Evolutionary conservation across 2,113 vertebrate species (phyloP).

Genomic region (Cromileptes altivelis): DNA sequence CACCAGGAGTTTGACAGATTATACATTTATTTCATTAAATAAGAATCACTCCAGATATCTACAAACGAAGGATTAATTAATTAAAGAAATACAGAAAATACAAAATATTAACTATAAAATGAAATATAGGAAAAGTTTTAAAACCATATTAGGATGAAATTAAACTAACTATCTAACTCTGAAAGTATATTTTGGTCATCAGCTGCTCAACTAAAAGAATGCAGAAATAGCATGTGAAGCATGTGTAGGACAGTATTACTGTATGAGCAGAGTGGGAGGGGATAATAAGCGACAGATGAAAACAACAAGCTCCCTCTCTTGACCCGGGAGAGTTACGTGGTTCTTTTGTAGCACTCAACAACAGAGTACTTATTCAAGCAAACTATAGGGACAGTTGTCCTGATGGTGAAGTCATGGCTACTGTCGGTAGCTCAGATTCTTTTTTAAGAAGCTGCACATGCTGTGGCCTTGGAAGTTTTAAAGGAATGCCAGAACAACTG

Average conservation of each 20-base stretch:
- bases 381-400: not conserved
- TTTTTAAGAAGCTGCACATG: no score
- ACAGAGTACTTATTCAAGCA: not conserved
- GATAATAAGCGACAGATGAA: conserved; percentile 1
- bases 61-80: no score
- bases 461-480: not conserved
- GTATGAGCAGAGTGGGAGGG: not conserved
- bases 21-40: no score
- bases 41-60: no score
- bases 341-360: not conserved
- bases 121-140: not conserved
- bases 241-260: not conserved
- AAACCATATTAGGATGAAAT: not conserved
- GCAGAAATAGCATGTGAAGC: not conserved
- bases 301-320: conserved; percentile 16
- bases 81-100: no score
- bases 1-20: no score
- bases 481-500: no score
- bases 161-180: not conserved
- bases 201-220: not conserved
- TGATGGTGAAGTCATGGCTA: not conserved
- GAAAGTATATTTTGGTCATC: not conserved
- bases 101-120: not conserved
- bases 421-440: not conserved
- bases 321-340: not conserved